Base-by-base conservation (phyloP, 2,888 invertebrate species). In the Apodemia zela region DNA sequence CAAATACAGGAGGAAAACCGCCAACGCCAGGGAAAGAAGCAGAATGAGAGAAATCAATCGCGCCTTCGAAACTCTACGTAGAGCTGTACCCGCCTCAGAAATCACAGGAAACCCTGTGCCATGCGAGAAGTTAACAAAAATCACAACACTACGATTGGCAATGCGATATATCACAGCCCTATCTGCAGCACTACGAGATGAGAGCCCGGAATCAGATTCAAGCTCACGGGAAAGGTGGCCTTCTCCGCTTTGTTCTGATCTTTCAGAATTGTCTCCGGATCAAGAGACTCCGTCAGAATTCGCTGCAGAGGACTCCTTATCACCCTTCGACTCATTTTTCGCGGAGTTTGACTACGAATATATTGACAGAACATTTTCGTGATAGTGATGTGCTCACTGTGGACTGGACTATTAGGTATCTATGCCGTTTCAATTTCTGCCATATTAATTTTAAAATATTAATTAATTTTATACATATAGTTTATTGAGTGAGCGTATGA, bases 41-140 rank as follows among this genome's bases (percentile, higher is more conserved):
- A 93, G 98, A 64, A 98, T 98, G 97, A 93, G 96, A 60, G 97
- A 97, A 81, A 97, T 98, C 73, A 98, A 98, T 87, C 93, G 94
- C 66, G 98, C 97, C 0, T 98, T 98, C 84, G 97, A 97, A 79
- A 93, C 95, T 1, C 90, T 98, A 10, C 93, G 97, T 29, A 93
- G 93, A 17, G 96, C 95, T 29, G 95, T 98, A 13, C 98, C 98
- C 8, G 89, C 90, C 0, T 80, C 93, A 15, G 92, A 92, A 66
- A 85, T 89, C 73, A 92, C 93, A 7, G 93, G 93, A 61, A 79
- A 84, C 0, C 85, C 89, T 0, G 82, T 88, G 2, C 87, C 95
- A 51, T 94, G 95, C 80, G 96, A 97, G 79, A 97, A 97, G 82
- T 89, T 97, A 69, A 98, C 98, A 60, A 98, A 98, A 88, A 98